Evolutionary conservation across 2,888 invertebrate species (phyloP).

Genomic region (Diploptera punctata): DNA sequence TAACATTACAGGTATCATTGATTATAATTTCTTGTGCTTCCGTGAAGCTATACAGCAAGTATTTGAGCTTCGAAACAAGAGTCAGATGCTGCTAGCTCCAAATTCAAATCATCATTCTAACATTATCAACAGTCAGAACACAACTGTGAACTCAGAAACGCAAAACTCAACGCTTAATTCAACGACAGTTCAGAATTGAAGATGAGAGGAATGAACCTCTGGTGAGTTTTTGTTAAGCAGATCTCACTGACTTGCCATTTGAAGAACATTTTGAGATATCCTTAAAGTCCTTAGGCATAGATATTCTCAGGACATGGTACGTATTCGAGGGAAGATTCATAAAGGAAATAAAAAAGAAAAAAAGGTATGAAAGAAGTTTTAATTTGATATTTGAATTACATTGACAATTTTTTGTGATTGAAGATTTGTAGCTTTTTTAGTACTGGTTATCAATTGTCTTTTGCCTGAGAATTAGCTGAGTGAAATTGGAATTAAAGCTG

Average conservation of each 20-base stretch:
- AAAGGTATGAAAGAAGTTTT: no score
- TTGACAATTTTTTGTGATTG: no score
- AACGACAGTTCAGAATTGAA: slow-evolving; percentile 3
- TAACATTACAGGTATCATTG: slow-evolving; percentile 87
- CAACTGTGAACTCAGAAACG: slow-evolving; percentile 6
- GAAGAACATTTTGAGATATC: neutral
- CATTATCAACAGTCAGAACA: neutral
- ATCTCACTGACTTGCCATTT: neutral
- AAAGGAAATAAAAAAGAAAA: no score
- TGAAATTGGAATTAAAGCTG: no score
- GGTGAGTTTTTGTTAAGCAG: no score
- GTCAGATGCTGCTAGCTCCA: slow-evolving; percentile 60
- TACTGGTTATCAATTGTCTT: no score
- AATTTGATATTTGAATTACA: no score
- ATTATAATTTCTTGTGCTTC: slow-evolving; percentile 98
- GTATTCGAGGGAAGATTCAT: no score
- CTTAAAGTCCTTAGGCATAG: no score
- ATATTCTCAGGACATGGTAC: no score
- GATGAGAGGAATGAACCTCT: neutral
- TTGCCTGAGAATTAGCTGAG: no score
- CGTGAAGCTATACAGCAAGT: slow-evolving; percentile 96
- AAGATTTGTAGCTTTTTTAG: no score
- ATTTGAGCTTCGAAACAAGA: slow-evolving; percentile 83
- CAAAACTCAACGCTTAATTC: neutral
- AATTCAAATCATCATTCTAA: slow-evolving; percentile 47